Percentiles rank a stretch among this genome's conserved stretches.
Evolutionary conservation across 2,797 vertebrate species (phyloP).

Genomic region (Spatula versicolor): DNA sequence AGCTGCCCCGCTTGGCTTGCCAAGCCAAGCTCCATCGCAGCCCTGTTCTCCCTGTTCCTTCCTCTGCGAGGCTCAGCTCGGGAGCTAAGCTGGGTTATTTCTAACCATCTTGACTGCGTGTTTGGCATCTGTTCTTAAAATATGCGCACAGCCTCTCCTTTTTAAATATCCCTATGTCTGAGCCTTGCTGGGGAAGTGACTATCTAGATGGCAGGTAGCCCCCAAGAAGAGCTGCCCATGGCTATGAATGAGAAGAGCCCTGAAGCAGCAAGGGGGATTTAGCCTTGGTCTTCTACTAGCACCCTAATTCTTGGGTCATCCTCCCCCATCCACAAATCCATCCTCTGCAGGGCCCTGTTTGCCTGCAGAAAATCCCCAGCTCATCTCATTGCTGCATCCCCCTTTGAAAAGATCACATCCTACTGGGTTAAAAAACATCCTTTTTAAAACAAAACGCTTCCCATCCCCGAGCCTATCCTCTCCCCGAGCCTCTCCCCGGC

Average conservation of each 20-base stretch:
- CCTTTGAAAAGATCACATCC: neutral
- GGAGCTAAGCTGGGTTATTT: neutral
- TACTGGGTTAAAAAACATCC: rapidly evolving
- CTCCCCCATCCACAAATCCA: neutral
- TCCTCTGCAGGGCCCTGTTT: neutral
- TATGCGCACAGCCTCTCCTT: neutral
- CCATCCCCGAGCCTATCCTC: neutral
- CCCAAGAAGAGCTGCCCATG: neutral
- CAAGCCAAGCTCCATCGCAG: neutral
- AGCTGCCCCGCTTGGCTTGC: neutral
- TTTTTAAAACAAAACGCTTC: rapidly evolving
- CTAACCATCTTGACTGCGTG: neutral
- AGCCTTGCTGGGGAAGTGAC: neutral
- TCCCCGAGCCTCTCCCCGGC: neutral
- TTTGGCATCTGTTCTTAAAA: constrained; percentile 28
- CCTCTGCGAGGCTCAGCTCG: neutral
- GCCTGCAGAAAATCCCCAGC: neutral
- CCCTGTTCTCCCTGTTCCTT: neutral
- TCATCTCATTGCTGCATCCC: neutral
- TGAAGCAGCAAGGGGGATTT: neutral
- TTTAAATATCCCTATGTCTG: neutral
- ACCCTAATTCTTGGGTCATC: neutral
- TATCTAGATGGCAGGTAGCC: neutral
- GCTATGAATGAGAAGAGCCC: neutral
- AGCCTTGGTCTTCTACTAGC: neutral